Base-by-base conservation (phyloP, 2,797 vertebrate species). In the Calcarius lapponicus region DNA sequence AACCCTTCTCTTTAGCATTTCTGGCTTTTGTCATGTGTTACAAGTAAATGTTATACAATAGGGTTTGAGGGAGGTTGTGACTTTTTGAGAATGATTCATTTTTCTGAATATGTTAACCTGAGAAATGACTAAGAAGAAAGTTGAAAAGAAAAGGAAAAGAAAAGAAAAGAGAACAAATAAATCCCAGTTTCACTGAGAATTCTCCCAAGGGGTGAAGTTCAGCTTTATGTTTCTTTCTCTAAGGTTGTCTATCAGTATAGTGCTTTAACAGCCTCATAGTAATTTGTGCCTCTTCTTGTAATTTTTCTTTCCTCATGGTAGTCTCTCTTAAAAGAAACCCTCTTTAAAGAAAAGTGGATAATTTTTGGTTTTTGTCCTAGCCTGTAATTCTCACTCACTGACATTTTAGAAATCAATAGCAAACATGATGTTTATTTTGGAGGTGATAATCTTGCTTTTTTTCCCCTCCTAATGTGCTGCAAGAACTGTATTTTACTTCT, bases 151-250 rank as follows among this genome's bases (percentile, higher is more conserved):
- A 14, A 18, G 5, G 45, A 60, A 10, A 21, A 8, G 31, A 56
- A 31, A 29, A 8, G 19, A 25, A 9, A 10, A 31, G 7, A 32
- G 3, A 38, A 38, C 10, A 9, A 38, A 28, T 19, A 29, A 61
- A 17, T 0, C 2, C 12, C 13, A 48, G 4, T 58, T 81, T 75
- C 15, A 26, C 28, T 61, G 45, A 31, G 25, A 87, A 64, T 64
- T 64, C 38, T 83, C 7, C 6, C 0, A 0, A 5, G 48, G 13
- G 19, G 10, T 88, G 31, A 70, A 66, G 2, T 67, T 78, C 42
- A 84, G 24, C 18, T 71, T 64, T 48, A 40, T 26, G 6, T 45
- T 72, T 51, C 34, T 74, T 86, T 71, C 26, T 45, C 26, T 71
- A 36, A 29, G n/a, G 11, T 24, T 73, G 5, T 38, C 26, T 70